Evolutionary conservation across 2,113 vertebrate genomes (phyloP).

Genomic region (Orycteropus afer): DNA sequence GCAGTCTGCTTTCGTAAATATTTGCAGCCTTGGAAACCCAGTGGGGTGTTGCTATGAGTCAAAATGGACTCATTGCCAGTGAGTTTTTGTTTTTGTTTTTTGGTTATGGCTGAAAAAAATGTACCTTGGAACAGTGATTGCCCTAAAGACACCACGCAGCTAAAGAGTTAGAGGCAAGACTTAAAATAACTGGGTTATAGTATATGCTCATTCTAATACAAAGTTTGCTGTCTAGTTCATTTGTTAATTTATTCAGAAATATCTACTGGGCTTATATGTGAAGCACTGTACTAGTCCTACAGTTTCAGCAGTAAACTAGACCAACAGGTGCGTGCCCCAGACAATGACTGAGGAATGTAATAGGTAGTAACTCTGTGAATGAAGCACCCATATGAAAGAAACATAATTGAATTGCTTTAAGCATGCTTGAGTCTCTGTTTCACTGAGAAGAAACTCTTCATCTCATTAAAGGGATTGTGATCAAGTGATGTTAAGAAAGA

Average conservation of each 20-base stretch:
- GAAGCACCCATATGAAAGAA: conserved; percentile 52
- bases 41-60: no score
- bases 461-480: conserved; percentile 70
- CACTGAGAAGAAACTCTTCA: conserved; percentile 58
- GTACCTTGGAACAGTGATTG: not conserved
- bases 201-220: not conserved
- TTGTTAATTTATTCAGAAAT: conserved; percentile 11
- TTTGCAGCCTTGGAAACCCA: no score
- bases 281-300: not conserved
- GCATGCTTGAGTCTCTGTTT: conserved; percentile 56
- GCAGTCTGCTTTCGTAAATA: no score
- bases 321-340: not conserved
- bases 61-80: no score
- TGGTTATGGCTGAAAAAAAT: not conserved
- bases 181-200: not conserved
- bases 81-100: no score
- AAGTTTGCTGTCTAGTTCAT: not conserved
- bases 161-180: not conserved
- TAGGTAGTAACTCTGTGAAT: conserved; percentile 39
- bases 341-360: not conserved
- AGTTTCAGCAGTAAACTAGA: not conserved
- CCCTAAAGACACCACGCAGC: not conserved
- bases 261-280: not conserved
- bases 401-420: conserved; percentile 70
- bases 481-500: conserved; percentile 66